Evolutionary conservation across 2,888 invertebrate genomes (phyloP), one percentile per base, ranked within the genome.

Genomic region (Heliconius sara): DNA sequence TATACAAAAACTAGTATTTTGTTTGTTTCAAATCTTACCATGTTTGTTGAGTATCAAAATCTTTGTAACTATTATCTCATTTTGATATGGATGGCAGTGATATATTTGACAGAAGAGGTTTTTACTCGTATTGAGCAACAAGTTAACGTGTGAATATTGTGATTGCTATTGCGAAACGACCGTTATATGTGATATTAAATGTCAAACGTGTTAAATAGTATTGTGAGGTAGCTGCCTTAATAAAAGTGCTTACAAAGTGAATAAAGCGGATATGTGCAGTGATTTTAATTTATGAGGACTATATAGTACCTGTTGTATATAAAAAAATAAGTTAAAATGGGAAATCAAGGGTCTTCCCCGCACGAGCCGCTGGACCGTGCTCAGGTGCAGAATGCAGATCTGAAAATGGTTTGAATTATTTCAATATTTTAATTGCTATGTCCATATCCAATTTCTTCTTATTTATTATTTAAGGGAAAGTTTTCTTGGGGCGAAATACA

Each of bases 331-430:
- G 10, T 47, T 67, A 92, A 84, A 86, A 98, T 97, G 98, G 98
- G 98, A 89, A 98, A 98, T 92, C 97, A 97, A 93, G 97, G 97
- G 89, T 97, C 98, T 85, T 97, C 97, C 89, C 96, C 96, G 85
- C 98, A 98, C 93, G 97, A 97, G 93, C 97, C 98, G 86, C 96
- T 98, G 91, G 97, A 97, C 90, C 96, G 97, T 91, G 96, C 96
- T 83, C 95, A 95, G 86, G 92, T 95, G 82, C 95, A 94, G 84
- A 91, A 92, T 86, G 85, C 90, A 81, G 95, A 95, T 87, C 92
- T 95, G 83, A 95, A 95, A 93, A 95, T 94, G 95, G 95, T 95
- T 90, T 83, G 90, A 76, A 80, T 57, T 78, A 73, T 77, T 77
- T 80, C 76, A 65, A 75, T 75, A 79, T 78, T 13, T 1, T 68